phyloP scores from a whole-genome alignment of 2,797 vertebrate genomes.

The Hydrolagus colliei region DNA sequence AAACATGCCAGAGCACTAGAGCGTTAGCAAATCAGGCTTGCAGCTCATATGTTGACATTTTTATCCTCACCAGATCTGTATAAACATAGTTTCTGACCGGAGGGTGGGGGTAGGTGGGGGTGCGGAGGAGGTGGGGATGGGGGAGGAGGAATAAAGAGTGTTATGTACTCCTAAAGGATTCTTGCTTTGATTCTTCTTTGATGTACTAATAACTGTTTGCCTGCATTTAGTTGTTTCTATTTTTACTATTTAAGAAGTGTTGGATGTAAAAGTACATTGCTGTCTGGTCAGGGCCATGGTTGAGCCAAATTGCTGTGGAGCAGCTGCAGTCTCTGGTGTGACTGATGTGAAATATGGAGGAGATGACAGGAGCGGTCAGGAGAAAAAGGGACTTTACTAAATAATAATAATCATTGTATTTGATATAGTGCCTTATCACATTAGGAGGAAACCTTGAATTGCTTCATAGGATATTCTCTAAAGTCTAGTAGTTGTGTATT shows the following conservation, averaged over 20 bases:
- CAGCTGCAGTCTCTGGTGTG: neutral
- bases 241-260: neutral
- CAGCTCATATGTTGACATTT: neutral
- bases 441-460: no score
- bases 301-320: neutral
- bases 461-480: no score
- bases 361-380: neutral
- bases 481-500: no score
- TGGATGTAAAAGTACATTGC: neutral
- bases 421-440: no score
- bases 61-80: neutral
- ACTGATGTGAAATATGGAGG: neutral
- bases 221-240: no score
- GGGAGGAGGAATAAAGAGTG: neutral
- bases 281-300: neutral
- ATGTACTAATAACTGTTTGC: neutral
- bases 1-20: neutral
- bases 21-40: neutral
- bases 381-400: neutral
- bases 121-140: no score
- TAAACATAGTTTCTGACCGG: neutral
- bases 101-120: no score
- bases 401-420: no score
- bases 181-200: slow-evolving; percentile 2
- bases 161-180: neutral